Base-by-base conservation (phyloP, 2,113 vertebrate species). In the Brachypteracias leptosomus region DNA sequence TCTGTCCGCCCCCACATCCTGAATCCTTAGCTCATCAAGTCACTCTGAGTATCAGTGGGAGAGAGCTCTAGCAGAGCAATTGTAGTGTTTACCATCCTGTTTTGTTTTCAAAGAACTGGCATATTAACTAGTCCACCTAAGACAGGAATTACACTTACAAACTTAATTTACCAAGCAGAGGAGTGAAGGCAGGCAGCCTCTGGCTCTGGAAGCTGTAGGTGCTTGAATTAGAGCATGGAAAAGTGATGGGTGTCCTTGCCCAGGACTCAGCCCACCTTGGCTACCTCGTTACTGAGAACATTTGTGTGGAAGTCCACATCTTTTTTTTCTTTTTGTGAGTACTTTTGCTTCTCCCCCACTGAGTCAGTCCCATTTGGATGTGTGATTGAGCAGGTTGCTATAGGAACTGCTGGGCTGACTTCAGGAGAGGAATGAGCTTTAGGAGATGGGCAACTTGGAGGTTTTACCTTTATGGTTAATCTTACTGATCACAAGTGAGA, bases 41-140 rank as follows among this genome's bases (percentile, higher is more conserved):
- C 49, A 24, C 54, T 72, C 65, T 28, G 29, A 75, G 29, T 66
- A 75, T 62, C 68, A 66, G 49, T 68, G 29, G 80, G 74, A 87
- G 71, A 55, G 38, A 85, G 13, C 51, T 83, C 71, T 58, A 62
- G 76, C 61, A 92, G 35, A 80, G 65, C 79, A 58, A 29, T 58
- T 73, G 67, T 47, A 90, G 54, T 91, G 18, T 89, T 92, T 91
- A 47, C 66, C 14, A n/a, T 86, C 92, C 86, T 93, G 65, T 46
- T 95, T 78, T 75, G 68, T 92, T 96, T 89, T 84, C 86, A 87
- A 44, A 93, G 89, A 92, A 31, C 44, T 91, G 65, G 81, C 61
- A 18, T 28, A 29, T 58, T 89, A 86, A 85, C 44, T 90, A 89
- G 84, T 67, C 68, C 36, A 31, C 85, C 33, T 40, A 54, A 84